Base-by-base conservation (phyloP, 2,797 vertebrate genomes). In the Danio kyathit region DNA sequence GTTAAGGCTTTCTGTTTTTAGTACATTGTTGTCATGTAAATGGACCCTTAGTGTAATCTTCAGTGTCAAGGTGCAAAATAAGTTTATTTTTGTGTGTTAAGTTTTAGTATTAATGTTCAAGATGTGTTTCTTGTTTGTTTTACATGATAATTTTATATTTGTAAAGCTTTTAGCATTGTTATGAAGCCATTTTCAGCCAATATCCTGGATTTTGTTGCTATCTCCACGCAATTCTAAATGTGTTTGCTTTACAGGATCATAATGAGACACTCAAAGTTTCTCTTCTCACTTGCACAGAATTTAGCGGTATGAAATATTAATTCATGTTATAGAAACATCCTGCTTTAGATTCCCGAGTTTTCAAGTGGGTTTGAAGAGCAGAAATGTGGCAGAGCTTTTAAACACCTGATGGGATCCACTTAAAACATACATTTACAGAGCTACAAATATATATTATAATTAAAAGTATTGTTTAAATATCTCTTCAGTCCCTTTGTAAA, bases 171-270 rank as follows among this genome's bases (percentile, higher is more conserved):
- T 1, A 21, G 43, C 11, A 21, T 21, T 66, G 66, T 69, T 69
- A 38, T n/a, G 3, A 71, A 57, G 13, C 6, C 9, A 38, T 74
- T 74, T 66, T 48, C 8, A 73, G 16, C 19, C 14, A 49, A 7
- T 8, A 54, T 19, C 6, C 1, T 29, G 29, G 29, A 29, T 29
- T 29, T 29, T 29, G 29, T 29, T 29, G n/a, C n/a, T n/a, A n/a
- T 61, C 19, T 38, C 48, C 10, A 40, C 8, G 51, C 48, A 52
- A 52, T 19, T 8, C 51, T 57, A 40, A 46, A 67, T 67, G 41
- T 56, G 48, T 64, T 66, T 77, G 43, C 10, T 48, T 60, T 14
- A 74, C 19, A 38, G 56, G 54, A 46, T 74, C 56, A 5, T 29
- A 4, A 29, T 49, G 21, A 48, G 19, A 61, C 9, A 48, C 57